These are phyloP conservation scores for Peromyscus melanophrys DNA, from an alignment of 2,797 vertebrate genomes.

Conservation along the genomic window DNA sequence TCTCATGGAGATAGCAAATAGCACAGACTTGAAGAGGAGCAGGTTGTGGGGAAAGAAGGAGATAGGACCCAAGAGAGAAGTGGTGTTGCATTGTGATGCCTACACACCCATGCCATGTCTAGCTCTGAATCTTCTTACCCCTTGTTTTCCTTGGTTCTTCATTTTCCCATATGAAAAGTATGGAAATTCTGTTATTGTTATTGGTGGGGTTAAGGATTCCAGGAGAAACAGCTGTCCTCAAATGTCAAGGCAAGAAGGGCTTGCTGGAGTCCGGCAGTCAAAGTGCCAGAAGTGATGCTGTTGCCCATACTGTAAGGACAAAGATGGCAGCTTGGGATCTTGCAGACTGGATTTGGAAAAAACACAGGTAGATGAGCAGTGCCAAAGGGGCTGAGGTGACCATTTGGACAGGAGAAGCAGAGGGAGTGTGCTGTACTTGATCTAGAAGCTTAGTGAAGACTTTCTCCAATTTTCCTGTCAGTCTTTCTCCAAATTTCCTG, in stretches of 20 bases:
- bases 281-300: conserved; percentile 16
- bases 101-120: background rate
- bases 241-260: background rate
- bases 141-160: background rate
- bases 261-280: background rate
- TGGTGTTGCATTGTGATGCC: conserved; percentile 5
- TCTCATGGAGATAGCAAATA: background rate
- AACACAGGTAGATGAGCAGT: background rate
- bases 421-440: background rate
- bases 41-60: background rate
- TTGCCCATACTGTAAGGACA: background rate
- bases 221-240: background rate
- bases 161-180: background rate
- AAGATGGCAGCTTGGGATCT: background rate
- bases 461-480: background rate
- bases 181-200: background rate
- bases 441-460: background rate
- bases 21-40: background rate
- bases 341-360: background rate
- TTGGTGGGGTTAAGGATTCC: background rate
- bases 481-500: background rate
- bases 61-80: background rate
- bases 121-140: background rate
- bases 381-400: background rate
- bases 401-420: background rate